Evolutionary conservation across 2,797 vertebrate genomes (phyloP), one percentile per base, ranked within the genome.

Genomic region (Xyrichtys novacula): DNA sequence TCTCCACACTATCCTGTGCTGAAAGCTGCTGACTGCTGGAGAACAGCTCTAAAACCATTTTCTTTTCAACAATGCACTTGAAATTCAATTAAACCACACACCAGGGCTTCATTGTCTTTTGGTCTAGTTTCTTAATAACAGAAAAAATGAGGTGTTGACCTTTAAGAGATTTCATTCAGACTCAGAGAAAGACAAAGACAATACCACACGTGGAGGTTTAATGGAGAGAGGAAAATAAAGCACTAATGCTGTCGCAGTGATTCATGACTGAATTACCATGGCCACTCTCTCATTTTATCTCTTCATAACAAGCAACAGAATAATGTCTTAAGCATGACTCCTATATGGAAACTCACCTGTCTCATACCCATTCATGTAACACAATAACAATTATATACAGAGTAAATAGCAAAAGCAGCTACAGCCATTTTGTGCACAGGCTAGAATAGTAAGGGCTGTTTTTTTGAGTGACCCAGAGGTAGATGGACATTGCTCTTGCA

Each of bases 21-120:
- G 57, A 76, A 65, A 65, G 47, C 61, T 76, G 81, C 76, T 83
- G 74, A 84, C 46, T 65, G 49, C 38, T 29, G 11, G 47, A 58
- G 26, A 72, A 73, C 67, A 20, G 67, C 48, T 62, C 58, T 58
- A 52, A 42, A 71, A 70, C 31, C 23, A 58, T 66, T 77, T 80
- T 56, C 66, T 63, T 15, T 44, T 31, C 29, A 67, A 85, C 84
- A 88, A 87, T 70, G 20, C 74, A 73, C 50, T 17, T 4, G 12
- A 22, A 84, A 84, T 84, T 78, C 39, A 73, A 76, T 90, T 85
- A 78, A 81, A 75, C 26, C 70, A 36, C 52, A 47, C 54, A 50
- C 15, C 17, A 20, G 57, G 29, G 48, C 71, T 29, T 61, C 44
- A 73, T 84, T 84, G 77, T 80, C 43, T 74, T 55, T 61, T 2